phyloP scores from a whole-genome alignment of 2,113 vertebrate genomes.

The Pogona vitticeps region DNA sequence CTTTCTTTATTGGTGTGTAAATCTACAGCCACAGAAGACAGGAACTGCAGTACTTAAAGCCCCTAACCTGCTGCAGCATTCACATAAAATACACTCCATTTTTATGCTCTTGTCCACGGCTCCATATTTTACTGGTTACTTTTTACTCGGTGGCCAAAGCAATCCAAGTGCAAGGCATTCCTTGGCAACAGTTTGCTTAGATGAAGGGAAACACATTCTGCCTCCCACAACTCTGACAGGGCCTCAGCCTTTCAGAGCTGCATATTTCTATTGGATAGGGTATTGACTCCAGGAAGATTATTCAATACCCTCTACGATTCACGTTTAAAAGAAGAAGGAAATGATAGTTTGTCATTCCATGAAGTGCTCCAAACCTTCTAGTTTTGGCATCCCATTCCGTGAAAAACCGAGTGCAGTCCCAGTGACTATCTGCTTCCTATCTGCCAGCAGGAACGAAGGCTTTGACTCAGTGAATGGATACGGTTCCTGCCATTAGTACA shows the following conservation, averaged over 20 bases:
- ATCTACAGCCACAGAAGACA: not conserved
- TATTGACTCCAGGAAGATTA: not conserved
- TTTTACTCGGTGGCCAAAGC: constrained; percentile 37
- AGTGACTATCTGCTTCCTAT: too few species aligned
- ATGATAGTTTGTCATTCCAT: not conserved
- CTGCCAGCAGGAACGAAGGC: not conserved
- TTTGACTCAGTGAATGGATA: not conserved
- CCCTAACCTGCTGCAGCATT: not conserved
- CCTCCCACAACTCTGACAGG: constrained; percentile 21
- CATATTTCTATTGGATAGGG: not conserved
- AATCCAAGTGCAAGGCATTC: constrained; percentile 45
- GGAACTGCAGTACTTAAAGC: not conserved
- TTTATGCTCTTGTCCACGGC: constrained; percentile 15
- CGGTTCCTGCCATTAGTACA: not conserved
- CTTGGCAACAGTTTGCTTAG: constrained; percentile 62
- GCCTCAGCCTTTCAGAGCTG: constrained; percentile 42
- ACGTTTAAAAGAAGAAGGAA: too few species aligned
- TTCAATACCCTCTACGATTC: too few species aligned
- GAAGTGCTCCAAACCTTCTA: not conserved
- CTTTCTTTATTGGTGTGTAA: not conserved
- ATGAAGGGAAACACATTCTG: constrained; percentile 41
- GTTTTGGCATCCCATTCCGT: not conserved
- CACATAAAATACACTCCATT: not conserved
- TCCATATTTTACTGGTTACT: constrained; percentile 11
- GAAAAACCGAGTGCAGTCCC: not conserved